Evolutionary conservation across 2,113 vertebrate species (phyloP), one percentile per base, ranked within the genome.

Genomic region (Misgurnus mizolepis): DNA sequence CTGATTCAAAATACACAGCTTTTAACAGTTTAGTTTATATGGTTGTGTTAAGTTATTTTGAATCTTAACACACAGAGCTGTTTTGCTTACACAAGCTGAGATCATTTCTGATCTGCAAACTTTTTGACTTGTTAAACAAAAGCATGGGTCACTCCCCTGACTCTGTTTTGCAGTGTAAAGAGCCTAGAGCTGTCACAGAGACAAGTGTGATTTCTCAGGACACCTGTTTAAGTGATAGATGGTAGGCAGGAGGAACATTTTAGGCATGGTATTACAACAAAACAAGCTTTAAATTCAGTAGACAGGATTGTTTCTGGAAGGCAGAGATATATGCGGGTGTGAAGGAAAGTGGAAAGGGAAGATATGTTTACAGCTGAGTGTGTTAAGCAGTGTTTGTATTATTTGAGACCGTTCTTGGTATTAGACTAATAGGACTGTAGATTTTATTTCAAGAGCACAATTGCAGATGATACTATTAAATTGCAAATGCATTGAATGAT

Each of bases 181-280:
- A 74, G 56, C 18, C 40, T 9, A 18, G 11, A 74, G 43, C 40
- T 47, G 18, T 74, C 55, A 45, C 71, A 74, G 18, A 74, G 56
- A 61, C 56, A 27, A 11, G 43, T 74, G 56, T 22, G 39, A 74
- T 61, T 43, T 56, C 71, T 74, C 41, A 61, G 40, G 12, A 15
- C 7, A 8, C 18, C 58, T 8, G 62, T 62, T 62, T 8, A 4
- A 75, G n/a, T 62, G 72, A 45, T 22, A 62, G 14, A 53, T 62
- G 56, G 47, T 58, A 47, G 72, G 41, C 15, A 18, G 40, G 18
- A 47, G n/a, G 56, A 22, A 62, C 12, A 17, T 62, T 22, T 11
- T 22, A 74, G 34, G n/a, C 50, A 40, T 22, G 53, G 70, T 8
- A 22, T 10, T 60, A 10, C n/a, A 73, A 50, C 7, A 50, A 69